Evolutionary conservation across 2,888 invertebrate genomes (phyloP).

Genomic region (Cabera pusaria): DNA sequence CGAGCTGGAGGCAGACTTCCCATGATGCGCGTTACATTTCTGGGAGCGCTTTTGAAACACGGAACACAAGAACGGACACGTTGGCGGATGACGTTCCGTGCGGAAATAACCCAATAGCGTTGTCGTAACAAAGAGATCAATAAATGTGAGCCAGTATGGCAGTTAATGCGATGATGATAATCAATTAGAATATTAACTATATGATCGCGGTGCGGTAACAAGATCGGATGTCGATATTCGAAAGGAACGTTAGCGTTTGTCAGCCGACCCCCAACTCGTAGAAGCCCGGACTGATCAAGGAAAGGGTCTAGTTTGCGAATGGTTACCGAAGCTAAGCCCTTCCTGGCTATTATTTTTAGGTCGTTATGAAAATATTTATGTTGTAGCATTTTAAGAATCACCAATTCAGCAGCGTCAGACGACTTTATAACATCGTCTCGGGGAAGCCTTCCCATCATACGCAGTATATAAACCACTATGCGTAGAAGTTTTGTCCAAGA

Average conservation of each 20-base stretch:
- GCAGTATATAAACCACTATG: too few relatives aligned
- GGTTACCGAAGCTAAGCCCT: too few relatives aligned
- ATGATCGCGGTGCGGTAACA: too few relatives aligned
- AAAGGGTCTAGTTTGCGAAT: slow-evolving; percentile 1
- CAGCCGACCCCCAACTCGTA: slow-evolving; percentile 9
- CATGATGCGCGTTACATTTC: background rate
- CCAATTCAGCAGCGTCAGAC: slow-evolving; percentile 3
- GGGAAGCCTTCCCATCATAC: slow-evolving; percentile 12
- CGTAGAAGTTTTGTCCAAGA: too few relatives aligned
- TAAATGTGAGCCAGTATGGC: too few relatives aligned
- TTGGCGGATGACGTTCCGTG: background rate
- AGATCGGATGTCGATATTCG: slow-evolving; percentile 11
- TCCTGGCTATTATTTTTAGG: too few relatives aligned
- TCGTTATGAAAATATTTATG: slow-evolving; percentile 10
- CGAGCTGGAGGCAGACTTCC: background rate
- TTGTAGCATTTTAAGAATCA: slow-evolving; percentile 4
- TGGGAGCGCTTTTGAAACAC: too few relatives aligned
- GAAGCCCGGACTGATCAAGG: background rate
- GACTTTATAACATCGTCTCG: background rate
- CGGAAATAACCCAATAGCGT: slow-evolving; percentile 1
- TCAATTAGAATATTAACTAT: too few relatives aligned
- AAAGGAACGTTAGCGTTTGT: slow-evolving; percentile 1
- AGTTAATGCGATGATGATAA: too few relatives aligned
- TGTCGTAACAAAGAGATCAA: too few relatives aligned
- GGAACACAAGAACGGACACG: background rate